Base-by-base conservation (phyloP, 2,113 vertebrate species). In the Tautogolabrus adspersus region DNA sequence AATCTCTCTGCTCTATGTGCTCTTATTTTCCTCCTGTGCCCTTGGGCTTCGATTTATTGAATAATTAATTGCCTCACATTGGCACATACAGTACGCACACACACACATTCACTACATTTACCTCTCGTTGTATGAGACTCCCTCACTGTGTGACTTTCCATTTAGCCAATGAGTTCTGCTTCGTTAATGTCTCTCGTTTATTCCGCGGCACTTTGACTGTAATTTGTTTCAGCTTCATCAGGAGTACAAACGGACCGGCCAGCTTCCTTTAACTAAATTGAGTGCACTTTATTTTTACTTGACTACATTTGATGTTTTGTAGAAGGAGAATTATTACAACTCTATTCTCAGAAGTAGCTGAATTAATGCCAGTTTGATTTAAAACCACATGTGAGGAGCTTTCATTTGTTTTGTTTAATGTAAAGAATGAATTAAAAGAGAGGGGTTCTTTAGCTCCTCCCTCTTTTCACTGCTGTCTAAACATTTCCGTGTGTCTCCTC, bases 61-160 rank as follows among this genome's bases (percentile, higher is more conserved):
- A 81, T 89, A 89, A 90, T 90, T 66, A 86, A 91, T 81, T 75
- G 71, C 72, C 64, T 64, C 86, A 74, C 69, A 83, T 84, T 86
- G 75, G 26, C 83, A 68, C 66, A 47, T 72, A 66, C 75, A 58
- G 38, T n/a, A 30, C 66, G 49, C 67, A 69, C 57, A 3, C 7
- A 5, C 65, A 58, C 60, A 38, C 54, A n/a, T 10, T 15, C 0
- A 51, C n/a, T 26, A 44, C 64, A 49, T 75, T 66, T 62, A 70
- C 61, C 13, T 55, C 9, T 0, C 21, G 37, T 67, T 72, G 64
- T 34, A 62, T 2, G 18, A 61, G 60, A 40, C 10, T 30, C 42
- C 9, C 52, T 66, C 30, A 15, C 72, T 59, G 70, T 51, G 58
- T n/a, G 67, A 77, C 68, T 73, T 73, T 10, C 62, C 66, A 79